Percentiles rank a stretch among this genome's conserved stretches.
Evolutionary conservation across 2,797 vertebrate species (phyloP).

Genomic region (Perdix hodgsoniae): DNA sequence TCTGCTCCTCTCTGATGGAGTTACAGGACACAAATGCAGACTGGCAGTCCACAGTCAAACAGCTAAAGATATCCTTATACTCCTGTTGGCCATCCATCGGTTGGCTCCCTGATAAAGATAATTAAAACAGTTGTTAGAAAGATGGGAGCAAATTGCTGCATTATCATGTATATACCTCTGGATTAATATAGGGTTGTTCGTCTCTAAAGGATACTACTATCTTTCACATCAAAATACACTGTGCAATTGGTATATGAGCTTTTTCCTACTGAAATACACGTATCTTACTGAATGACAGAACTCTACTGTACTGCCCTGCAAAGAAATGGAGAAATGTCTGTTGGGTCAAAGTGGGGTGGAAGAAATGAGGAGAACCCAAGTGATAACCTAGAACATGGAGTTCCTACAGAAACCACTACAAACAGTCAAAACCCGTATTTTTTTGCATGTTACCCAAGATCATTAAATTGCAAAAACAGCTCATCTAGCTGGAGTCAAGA

Average conservation of each 20-base stretch:
- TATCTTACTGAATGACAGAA: conserved; percentile 20
- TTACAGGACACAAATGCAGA: conserved; percentile 74
- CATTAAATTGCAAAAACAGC: neutral
- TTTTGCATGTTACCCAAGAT: conserved; percentile 31
- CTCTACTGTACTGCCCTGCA: neutral
- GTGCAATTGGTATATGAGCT: neutral
- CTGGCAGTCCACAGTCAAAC: conserved; percentile 79
- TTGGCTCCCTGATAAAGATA: conserved; percentile 69
- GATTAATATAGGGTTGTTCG: neutral
- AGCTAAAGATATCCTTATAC: conserved; percentile 83
- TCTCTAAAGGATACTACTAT: neutral
- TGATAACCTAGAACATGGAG: neutral
- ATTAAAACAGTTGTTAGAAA: conserved; percentile 6
- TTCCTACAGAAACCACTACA: conserved; percentile 10
- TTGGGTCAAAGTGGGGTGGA: neutral
- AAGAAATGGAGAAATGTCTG: neutral
- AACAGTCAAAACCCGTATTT: conserved; percentile 13
- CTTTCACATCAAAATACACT: neutral
- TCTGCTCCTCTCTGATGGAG: conserved; percentile 79
- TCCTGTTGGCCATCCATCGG: conserved; percentile 27
- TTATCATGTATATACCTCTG: neutral
- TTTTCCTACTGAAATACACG: conserved; percentile 35
- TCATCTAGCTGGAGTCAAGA: neutral
- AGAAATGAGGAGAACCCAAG: neutral
- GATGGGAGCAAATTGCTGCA: fast-evolving